phyloP scores from a whole-genome alignment of 2,113 vertebrate genomes.

The Cheilinus undulatus region DNA sequence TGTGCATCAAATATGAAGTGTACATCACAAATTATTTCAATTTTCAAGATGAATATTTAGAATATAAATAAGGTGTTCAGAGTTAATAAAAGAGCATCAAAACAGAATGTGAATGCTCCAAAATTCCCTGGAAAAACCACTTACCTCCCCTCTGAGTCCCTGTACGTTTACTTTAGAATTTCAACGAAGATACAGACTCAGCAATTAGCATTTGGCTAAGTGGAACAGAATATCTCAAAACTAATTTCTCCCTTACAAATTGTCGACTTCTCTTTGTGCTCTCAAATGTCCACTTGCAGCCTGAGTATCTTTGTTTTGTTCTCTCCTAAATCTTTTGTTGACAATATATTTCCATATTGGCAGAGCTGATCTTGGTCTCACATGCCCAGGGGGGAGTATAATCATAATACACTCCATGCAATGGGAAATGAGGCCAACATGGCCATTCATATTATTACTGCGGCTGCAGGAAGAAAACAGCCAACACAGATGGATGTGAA shows the following conservation, averaged over 20 bases:
- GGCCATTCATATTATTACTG: slow-evolving; percentile 36
- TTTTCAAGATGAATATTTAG: too few species aligned
- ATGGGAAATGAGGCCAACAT: slow-evolving; percentile 28
- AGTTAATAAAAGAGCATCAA: too few species aligned
- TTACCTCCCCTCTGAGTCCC: too few species aligned
- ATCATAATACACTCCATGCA: slow-evolving; percentile 50
- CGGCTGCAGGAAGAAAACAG: slow-evolving; percentile 16
- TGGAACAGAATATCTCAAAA: not conserved
- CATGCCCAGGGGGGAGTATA: slow-evolving; percentile 22
- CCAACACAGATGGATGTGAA: slow-evolving; percentile 26
- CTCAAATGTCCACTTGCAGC: not conserved
- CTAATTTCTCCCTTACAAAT: not conserved
- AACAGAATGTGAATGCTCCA: too few species aligned
- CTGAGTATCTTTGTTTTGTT: not conserved
- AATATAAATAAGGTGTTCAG: too few species aligned
- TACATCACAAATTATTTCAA: too few species aligned
- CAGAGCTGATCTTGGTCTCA: slow-evolving; percentile 1
- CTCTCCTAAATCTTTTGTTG: not conserved
- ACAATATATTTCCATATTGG: slow-evolving; percentile 5
- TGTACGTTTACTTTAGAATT: too few species aligned
- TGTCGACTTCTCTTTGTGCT: not conserved
- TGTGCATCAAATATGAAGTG: too few species aligned
- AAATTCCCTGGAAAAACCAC: too few species aligned
- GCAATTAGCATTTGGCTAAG: not conserved
- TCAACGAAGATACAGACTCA: not conserved